Evolutionary conservation across 2,888 invertebrate genomes (phyloP).

Genomic region (Eupithecia pulchellata): DNA sequence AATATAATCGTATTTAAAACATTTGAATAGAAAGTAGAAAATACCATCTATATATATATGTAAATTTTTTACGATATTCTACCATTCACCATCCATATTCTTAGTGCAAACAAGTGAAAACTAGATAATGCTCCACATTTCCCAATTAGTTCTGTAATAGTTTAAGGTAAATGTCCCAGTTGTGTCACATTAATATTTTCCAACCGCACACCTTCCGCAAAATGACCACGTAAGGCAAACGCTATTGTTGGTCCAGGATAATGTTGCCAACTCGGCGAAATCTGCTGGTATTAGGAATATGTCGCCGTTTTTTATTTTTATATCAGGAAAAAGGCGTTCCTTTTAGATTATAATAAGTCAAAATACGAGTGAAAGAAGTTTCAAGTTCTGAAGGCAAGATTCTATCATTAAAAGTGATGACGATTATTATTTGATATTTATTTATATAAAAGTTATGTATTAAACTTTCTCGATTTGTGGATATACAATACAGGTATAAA

Average conservation of each 20-base stretch:
- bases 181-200: constrained; percentile 34
- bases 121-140: constrained; percentile 8
- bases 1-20: not conserved
- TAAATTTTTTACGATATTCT: not conserved
- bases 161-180: constrained; percentile 28
- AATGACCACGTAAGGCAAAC: constrained; percentile 55
- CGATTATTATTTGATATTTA: not conserved
- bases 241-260: constrained; percentile 49
- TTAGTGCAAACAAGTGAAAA: constrained; percentile 8
- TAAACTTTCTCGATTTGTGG: too few relatives aligned
- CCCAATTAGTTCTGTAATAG: constrained; percentile 11
- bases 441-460: too few relatives aligned
- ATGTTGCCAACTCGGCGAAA: constrained; percentile 5
- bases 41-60: too few relatives aligned
- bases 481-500: too few relatives aligned
- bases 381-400: not conserved
- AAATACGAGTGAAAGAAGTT: not conserved
- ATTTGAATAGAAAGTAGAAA: too few relatives aligned
- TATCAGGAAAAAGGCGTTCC: not conserved
- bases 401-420: not conserved
- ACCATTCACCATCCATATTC: constrained; percentile 1
- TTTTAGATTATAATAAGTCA: not conserved
- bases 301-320: not conserved
- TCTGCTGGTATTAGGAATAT: not conserved
- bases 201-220: constrained; percentile 35